A percentile compares a stretch with the other conserved stretches of the same genome.
Conservation (phyloP, 2,888 invertebrate genomes). For the Philaethria dido region DNA sequence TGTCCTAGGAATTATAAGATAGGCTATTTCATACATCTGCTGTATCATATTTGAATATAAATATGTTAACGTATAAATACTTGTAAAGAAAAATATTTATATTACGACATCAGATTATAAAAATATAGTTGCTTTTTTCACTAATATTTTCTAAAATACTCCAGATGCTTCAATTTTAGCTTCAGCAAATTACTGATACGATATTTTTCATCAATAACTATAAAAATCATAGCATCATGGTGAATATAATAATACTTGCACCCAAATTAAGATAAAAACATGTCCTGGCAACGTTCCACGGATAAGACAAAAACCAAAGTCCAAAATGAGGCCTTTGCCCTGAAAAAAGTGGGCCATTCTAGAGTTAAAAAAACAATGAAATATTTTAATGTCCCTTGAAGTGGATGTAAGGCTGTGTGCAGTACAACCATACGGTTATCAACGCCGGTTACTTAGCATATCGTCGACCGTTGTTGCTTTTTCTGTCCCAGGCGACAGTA, state of each 20-base stretch:
- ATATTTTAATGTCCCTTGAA: constrained; percentile 49
- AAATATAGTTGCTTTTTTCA: no score
- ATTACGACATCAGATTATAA: no score
- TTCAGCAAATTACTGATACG: no score
- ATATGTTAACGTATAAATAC: no score
- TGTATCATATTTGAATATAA: no score
- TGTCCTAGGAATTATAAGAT: no score
- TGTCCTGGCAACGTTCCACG: constrained; percentile 38
- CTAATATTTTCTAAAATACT: no score
- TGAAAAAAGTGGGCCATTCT: constrained; percentile 45
- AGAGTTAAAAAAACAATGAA: constrained; percentile 45
- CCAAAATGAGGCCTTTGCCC: constrained; percentile 45
- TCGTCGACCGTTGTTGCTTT: constrained; percentile 67
- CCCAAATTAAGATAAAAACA: constrained; percentile 34
- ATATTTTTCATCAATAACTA: not conserved
- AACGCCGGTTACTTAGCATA: constrained; percentile 78
- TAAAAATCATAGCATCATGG: not conserved
- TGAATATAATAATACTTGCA: constrained; percentile 21
- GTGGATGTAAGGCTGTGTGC: constrained; percentile 53
- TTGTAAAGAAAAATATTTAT: no score
- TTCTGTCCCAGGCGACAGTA: constrained; percentile 67
- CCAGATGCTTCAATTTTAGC: no score
- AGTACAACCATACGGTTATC: constrained; percentile 64
- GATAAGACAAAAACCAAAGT: constrained; percentile 39
- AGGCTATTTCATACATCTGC: no score